Evolutionary conservation across 2,888 invertebrate species (phyloP), one percentile per base, ranked within the genome.

Genomic region (Tetanocera ferruginea): DNA sequence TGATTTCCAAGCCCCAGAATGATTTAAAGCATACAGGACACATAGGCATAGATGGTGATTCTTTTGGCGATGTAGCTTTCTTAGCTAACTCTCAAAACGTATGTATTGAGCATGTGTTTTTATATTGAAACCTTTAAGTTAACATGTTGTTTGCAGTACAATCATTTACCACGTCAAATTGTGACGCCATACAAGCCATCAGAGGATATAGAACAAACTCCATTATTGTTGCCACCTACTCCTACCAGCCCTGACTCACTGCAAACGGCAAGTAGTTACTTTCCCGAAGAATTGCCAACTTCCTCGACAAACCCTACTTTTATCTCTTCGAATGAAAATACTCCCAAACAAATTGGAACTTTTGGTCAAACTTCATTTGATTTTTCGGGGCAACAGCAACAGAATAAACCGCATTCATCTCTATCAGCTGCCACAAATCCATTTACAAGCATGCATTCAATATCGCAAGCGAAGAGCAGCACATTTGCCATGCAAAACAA

Each of bases 1-100:
- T 98, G 98, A 99, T 99, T 86, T 98, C 98, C 69, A 94, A 96
- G 79, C 99, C 99, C 0, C 98, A 98, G 88, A 98, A 97, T 55
- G 98, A 99, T 89, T 93, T 99, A 25, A 96, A 98, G 86, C 99
- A 99, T 88, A 99, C 98, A 0, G 92, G 94, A 0, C 99, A 99
- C 88, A 97, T 99, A 14, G 99, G 99, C 0, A 92, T 98, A 62
- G 99, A 99, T 89, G 99, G 99, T 0, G 97, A 97, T 37, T 96
- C 96, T 87, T 99, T 99, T 89, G 99, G 99, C 2, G 98, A 99
- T 89, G 94, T 99, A 78, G 91, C 93, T 3, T 92, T 93, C 84
- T 87, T 93, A 23, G 89, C 90, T 66, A 90, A 87, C 79, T 87
- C 90, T 3, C 90, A 90, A 83, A 90, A 87, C 83, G 90, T 90